Percentiles rank a stretch among this genome's conserved stretches.
Conservation (phyloP, 2,888 invertebrate species). For the Ormia ochracea region DNA sequence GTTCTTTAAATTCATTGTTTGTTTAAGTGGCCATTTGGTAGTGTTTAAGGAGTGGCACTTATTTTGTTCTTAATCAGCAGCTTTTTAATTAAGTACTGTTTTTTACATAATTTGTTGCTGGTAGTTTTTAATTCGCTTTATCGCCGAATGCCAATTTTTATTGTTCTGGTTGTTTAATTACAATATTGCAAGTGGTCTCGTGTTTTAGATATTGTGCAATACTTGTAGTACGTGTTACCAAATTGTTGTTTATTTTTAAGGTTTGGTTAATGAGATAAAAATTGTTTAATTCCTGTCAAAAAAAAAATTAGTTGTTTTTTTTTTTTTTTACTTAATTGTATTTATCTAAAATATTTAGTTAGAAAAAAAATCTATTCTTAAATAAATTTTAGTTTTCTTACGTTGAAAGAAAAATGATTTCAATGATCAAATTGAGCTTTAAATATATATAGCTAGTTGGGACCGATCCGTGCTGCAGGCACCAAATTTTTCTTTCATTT, state of each 20-base stretch:
- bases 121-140: constrained; percentile 15
- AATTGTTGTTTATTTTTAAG: constrained; percentile 47
- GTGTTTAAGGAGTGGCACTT: constrained; percentile 50
- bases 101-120: constrained; percentile 10
- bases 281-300: constrained; percentile 35
- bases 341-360: too few relatives aligned
- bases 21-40: constrained; percentile 44
- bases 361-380: too few relatives aligned
- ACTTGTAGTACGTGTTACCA: background rate
- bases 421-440: too few relatives aligned
- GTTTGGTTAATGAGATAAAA: constrained; percentile 47
- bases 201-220: constrained; percentile 38
- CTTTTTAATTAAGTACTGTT: background rate
- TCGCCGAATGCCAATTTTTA: background rate
- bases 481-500: too few relatives aligned
- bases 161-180: constrained; percentile 41
- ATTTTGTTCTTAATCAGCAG: constrained; percentile 12
- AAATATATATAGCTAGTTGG: too few relatives aligned
- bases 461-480: too few relatives aligned
- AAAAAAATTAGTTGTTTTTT: background rate
- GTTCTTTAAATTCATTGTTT: constrained; percentile 35
- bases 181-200: constrained; percentile 29
- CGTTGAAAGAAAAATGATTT: too few relatives aligned
- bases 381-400: too few relatives aligned
- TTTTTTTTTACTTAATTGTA: too few relatives aligned